phyloP scores from a whole-genome alignment of 2,113 vertebrate genomes.

The Malurus melanocephalus region DNA sequence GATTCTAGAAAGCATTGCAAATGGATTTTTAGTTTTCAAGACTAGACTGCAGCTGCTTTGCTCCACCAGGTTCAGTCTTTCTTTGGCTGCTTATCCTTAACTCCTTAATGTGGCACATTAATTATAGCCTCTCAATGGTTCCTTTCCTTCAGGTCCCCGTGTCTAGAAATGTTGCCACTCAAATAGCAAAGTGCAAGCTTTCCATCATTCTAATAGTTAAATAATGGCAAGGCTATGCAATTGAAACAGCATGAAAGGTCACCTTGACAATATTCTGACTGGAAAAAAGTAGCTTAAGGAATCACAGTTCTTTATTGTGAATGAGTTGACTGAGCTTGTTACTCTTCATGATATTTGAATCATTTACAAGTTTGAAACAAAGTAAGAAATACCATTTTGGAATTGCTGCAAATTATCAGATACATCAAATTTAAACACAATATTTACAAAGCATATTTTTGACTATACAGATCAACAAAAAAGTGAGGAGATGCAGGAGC shows the following conservation, averaged over 20 bases:
- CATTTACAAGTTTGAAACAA: slow-evolving; percentile 41
- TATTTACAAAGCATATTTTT: neutral
- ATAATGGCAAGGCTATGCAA: slow-evolving; percentile 51
- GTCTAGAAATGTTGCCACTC: slow-evolving; percentile 60
- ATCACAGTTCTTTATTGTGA: slow-evolving; percentile 37
- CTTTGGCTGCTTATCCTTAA: slow-evolving; percentile 46
- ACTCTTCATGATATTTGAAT: slow-evolving; percentile 42
- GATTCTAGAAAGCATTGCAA: slow-evolving; percentile 42
- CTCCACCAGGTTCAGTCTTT: slow-evolving; percentile 5
- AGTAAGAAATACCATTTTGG: neutral
- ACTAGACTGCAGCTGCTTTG: slow-evolving; percentile 3
- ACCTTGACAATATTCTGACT: slow-evolving; percentile 60
- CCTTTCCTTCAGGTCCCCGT: slow-evolving; percentile 19
- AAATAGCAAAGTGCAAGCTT: slow-evolving; percentile 55
- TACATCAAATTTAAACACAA: neutral
- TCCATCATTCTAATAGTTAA: slow-evolving; percentile 74
- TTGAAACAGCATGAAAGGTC: slow-evolving; percentile 71
- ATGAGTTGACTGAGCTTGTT: slow-evolving; percentile 34
- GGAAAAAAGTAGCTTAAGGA: slow-evolving; percentile 56
- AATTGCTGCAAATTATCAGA: neutral
- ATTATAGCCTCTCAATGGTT: slow-evolving; percentile 13
- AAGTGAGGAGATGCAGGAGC: neutral
- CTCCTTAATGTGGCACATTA: slow-evolving; percentile 55
- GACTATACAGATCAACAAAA: neutral
- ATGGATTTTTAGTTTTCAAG: slow-evolving; percentile 30